Evolutionary conservation across 1,140 invertebrate genomes (phyloP).

Genomic region (Myzus persicae): DNA sequence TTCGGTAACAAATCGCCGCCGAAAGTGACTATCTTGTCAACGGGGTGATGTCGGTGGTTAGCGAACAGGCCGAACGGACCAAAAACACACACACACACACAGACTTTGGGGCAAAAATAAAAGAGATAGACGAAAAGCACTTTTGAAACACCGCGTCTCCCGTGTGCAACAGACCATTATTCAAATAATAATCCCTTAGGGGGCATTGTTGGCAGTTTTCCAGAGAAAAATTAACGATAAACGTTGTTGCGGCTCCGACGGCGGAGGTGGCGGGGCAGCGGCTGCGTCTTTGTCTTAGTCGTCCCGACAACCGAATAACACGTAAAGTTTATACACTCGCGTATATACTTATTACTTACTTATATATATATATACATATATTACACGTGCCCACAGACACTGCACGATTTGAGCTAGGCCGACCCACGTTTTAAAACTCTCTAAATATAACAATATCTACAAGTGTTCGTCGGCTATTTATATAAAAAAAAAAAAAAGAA

Average conservation of each 20-base stretch:
- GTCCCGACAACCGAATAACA: neutral
- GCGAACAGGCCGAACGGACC: neutral
- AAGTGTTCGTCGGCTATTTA: neutral
- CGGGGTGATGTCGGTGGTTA: neutral
- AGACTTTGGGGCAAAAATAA: neutral
- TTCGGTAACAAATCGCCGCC: conserved; percentile 47
- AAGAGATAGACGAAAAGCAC: conserved; percentile 22
- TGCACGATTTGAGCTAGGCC: neutral
- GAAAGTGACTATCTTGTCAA: conserved; percentile 53
- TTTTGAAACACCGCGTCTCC: conserved; percentile 29
- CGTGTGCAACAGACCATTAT: conserved; percentile 41
- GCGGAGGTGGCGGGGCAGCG: no score
- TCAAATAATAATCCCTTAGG: conserved; percentile 42
- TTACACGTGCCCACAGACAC: neutral
- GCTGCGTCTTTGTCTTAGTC: neutral
- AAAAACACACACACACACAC: neutral
- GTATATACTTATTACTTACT: no score
- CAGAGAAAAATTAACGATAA: conserved; percentile 48
- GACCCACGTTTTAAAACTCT: neutral
- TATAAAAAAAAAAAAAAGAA: neutral
- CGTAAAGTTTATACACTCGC: neutral
- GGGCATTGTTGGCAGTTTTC: conserved; percentile 18
- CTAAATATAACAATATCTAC: neutral
- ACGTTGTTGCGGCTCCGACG: neutral
- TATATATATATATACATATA: no score